Base-by-base conservation (phyloP, 1,140 invertebrate species). In the Listronotus oregonensis region DNA sequence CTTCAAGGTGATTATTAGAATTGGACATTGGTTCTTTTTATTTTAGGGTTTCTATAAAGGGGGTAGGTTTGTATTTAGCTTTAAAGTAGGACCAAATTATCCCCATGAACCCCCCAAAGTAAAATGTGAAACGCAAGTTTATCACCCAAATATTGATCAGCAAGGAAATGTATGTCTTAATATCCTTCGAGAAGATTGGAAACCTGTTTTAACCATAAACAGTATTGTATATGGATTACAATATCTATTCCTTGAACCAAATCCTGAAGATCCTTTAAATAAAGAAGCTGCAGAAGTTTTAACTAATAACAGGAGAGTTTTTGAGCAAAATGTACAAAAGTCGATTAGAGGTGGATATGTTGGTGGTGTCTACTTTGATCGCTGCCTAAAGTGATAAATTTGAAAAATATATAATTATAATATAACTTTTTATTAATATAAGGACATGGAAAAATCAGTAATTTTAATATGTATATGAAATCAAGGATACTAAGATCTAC, bases 211-310 rank as follows among this genome's bases (percentile, higher is more conserved):
- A 57, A 98, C 96, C 44, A 95, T 99, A 69, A 98, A 97, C 80
- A 96, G 96, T 62, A 95, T 99, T 81, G 93, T 99, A 51, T 98
- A 98, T 86, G 96, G 96, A 69, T 85, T 99, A 70, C 96, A 98
- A 78, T 98, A 97, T 87, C 87, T 98, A 71, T 98, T 99, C 78
- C 83, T 98, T 85, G 97, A 99, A 84, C 97, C 97, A 47, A 99
- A 98, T 83, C 95, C 96, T 12, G 96, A 99, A 83, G 97, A 99
- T 84, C 97, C 96, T 27, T 79, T 99, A 58, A 99, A 99, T 79
- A 98, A 98, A 85, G 96, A 99, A 82, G 97, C 97, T n/a, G 97
- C 97, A 17, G 95, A 98, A 79, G 94, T 98, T 34, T 83, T 99
- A 59, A 95, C 97, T 79, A 95, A 89, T 76, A 98, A 98, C 80